Evolutionary conservation across 2,113 vertebrate genomes (phyloP), one percentile per base, ranked within the genome.

Genomic region (Cyprinus carpio): DNA sequence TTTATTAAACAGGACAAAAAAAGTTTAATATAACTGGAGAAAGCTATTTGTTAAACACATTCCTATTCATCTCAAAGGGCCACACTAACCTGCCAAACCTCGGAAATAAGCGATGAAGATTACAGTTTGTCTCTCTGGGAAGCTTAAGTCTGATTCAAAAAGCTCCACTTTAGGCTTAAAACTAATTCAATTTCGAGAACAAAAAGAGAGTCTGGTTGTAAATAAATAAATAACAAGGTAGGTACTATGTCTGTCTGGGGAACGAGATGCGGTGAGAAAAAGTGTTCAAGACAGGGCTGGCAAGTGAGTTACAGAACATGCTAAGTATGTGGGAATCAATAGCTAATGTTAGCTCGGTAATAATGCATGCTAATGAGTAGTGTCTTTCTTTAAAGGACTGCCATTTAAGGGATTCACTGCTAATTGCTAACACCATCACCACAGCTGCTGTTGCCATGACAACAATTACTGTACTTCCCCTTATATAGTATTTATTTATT

Each of bases 1-100:
- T 75, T 84, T 81, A 88, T 88, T 88, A 85, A 90, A 91, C 80
- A 88, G 82, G 84, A 65, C 83, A 27, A 79, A 2, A 2, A 20
- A 60, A 71, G 29, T 40, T 40, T 40, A 40, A 74, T 46, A n/a
- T 9, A 25, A 43, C 72, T n/a, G 10, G 34, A 40, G 11, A 23
- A 71, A 37, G 9, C 18, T 37, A 37, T 37, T 4, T 10, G 18
- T 23, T 71, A 71, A 15, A 51, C 1, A 18, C 67, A 23, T 71
- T 69, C 16, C 29, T 3, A 69, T 9, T 69, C 3, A 34, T 69
- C 29, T 69, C 65, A 34, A 34, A 34, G 31, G 13, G 6, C 27
- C 12, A 65, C 13, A 1, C 65, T 69, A 34, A 69, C 29, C 16
- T 2, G 18, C 31, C 16, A 34, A 69, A 69, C 65, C 29, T 67